Conservation (phyloP, 2,797 vertebrate species). For the Simalia tracyae region DNA sequence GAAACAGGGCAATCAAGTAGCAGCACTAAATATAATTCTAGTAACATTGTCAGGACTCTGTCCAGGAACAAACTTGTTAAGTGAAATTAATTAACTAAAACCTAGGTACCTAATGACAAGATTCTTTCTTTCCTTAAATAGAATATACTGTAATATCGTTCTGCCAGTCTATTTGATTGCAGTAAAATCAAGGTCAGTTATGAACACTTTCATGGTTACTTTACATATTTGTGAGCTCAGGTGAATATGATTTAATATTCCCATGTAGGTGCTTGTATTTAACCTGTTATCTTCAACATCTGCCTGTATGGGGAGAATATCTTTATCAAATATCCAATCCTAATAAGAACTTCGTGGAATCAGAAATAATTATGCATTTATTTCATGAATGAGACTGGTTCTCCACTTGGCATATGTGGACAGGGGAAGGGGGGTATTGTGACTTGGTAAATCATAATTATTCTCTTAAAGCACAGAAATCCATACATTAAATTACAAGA, state of each 20-base stretch:
- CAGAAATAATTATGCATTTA: conserved; percentile 4
- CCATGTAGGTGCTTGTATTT: too few relatives aligned
- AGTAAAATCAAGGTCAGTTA: background rate
- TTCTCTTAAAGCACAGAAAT: background rate
- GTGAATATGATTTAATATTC: background rate
- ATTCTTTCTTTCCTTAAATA: background rate
- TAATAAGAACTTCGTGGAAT: background rate
- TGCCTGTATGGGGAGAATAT: background rate
- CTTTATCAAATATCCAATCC: background rate
- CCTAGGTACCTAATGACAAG: background rate
- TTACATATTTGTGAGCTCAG: background rate
- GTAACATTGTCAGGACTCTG: background rate
- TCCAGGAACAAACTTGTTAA: background rate
- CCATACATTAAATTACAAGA: background rate
- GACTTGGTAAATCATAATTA: background rate
- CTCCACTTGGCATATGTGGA: background rate
- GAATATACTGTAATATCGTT: background rate
- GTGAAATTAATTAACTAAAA: background rate
- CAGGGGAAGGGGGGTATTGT: background rate
- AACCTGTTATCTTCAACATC: background rate
- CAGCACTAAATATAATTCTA: background rate
- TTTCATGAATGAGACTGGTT: background rate
- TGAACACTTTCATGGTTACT: background rate
- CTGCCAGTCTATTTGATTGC: background rate
- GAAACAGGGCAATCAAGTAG: background rate